Percentiles rank a stretch among this genome's conserved stretches.
Conservation (phyloP, 2,888 invertebrate species). For the Lasioglossum leucozonium region DNA sequence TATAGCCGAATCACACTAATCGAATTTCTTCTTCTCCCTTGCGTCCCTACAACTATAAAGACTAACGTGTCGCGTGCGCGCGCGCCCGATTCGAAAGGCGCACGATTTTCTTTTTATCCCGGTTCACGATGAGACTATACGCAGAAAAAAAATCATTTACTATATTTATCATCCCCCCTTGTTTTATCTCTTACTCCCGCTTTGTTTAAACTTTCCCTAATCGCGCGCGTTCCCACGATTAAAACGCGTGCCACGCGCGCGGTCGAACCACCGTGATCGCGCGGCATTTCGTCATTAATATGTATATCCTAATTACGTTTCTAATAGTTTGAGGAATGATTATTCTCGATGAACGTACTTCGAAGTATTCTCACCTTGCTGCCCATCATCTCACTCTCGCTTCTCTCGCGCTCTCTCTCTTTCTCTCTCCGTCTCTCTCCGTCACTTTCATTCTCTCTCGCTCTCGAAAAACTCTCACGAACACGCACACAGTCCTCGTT, state of each 20-base stretch:
- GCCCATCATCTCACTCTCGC: conserved; percentile 26
- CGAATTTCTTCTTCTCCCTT: conserved; percentile 41
- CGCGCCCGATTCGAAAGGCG: conserved; percentile 53
- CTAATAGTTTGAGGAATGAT: conserved; percentile 80
- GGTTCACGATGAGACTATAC: conserved; percentile 55
- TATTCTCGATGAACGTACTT: conserved; percentile 72
- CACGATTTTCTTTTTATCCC: conserved; percentile 30
- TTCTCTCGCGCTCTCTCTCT: not conserved
- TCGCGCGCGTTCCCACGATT: conserved; percentile 42
- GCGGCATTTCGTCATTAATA: conserved; percentile 65
- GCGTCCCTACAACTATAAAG: conserved; percentile 53
- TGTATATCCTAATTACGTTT: conserved; percentile 76
- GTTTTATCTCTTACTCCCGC: conserved; percentile 12
- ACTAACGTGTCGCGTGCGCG: conserved; percentile 25
- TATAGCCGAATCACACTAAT: conserved; percentile 37
- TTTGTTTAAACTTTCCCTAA: conserved; percentile 24
- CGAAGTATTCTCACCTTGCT: conserved; percentile 53
- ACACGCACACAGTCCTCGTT: conserved; percentile 32
- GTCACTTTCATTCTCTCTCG: conserved; percentile 37
- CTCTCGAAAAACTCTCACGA: conserved; percentile 47
- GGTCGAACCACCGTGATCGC: conserved; percentile 32
- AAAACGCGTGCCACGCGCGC: conserved; percentile 35
- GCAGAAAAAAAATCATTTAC: conserved; percentile 48
- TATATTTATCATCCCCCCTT: conserved; percentile 45
- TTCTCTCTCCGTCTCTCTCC: not conserved